Evolutionary conservation across 2,888 invertebrate genomes (phyloP).

Genomic region (Flexamia atlantica): DNA sequence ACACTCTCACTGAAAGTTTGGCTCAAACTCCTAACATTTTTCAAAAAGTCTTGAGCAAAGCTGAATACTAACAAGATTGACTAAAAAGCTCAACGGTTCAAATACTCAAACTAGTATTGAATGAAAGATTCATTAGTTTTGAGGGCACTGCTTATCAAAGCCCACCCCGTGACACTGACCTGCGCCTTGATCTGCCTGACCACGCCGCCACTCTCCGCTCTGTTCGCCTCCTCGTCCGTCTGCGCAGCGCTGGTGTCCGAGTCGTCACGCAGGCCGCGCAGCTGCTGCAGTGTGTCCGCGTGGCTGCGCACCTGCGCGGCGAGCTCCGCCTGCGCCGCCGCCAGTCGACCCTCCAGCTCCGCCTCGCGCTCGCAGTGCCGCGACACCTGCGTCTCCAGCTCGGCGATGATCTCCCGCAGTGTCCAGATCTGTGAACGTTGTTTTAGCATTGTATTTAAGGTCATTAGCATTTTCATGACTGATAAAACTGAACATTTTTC

Average conservation of each 20-base stretch:
- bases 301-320: slow-evolving; percentile 68
- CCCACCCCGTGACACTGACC: too few species aligned
- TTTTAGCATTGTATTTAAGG: too few species aligned
- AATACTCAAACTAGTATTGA: too few species aligned
- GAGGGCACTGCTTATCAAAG: too few species aligned
- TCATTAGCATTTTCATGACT: too few species aligned
- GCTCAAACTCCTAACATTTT: too few species aligned
- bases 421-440: slow-evolving; percentile 77
- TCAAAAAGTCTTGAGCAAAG: too few species aligned
- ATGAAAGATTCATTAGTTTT: too few species aligned
- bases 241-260: neutral
- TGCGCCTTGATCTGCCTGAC: slow-evolving; percentile 45
- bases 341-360: slow-evolving; percentile 80
- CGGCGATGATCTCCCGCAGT: slow-evolving; percentile 87
- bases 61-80: too few species aligned
- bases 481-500: too few species aligned
- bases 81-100: too few species aligned
- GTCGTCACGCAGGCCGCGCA: slow-evolving; percentile 35
- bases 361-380: slow-evolving; percentile 81
- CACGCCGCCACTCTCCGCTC: neutral
- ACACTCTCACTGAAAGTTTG: too few species aligned
- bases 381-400: slow-evolving; percentile 87
- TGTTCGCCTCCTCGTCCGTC: neutral
- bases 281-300: slow-evolving; percentile 76
- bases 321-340: slow-evolving; percentile 80